Evolutionary conservation across 2,888 invertebrate species (phyloP).

Genomic region (Plebejus argus): DNA sequence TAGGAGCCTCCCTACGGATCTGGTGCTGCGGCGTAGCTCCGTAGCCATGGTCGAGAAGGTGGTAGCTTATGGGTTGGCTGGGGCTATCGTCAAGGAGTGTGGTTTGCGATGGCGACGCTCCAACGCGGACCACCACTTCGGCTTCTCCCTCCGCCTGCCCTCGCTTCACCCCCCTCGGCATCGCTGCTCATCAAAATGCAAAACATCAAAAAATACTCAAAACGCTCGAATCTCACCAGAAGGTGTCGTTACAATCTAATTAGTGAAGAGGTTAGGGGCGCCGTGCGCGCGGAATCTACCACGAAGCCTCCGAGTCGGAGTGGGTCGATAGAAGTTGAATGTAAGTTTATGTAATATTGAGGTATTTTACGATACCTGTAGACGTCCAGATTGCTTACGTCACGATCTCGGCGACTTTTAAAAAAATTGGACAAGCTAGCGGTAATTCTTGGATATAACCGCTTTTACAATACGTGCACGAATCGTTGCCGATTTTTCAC

Average conservation of each 20-base stretch:
- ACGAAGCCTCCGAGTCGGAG: conserved; percentile 71
- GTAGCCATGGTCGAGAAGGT: conserved; percentile 93
- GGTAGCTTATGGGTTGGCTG: conserved; percentile 83
- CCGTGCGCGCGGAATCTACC: conserved; percentile 76
- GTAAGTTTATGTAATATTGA: conserved; percentile 54
- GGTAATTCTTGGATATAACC: conserved; percentile 65
- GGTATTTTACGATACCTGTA: conserved; percentile 54
- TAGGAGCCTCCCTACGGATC: conserved; percentile 80
- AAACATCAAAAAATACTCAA: conserved; percentile 40
- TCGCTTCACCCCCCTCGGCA: conserved; percentile 83
- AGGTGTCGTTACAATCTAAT: conserved; percentile 66
- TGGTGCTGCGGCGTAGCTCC: conserved; percentile 89
- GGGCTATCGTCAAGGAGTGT: conserved; percentile 76
- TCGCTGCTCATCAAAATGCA: conserved; percentile 61
- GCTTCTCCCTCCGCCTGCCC: conserved; percentile 79
- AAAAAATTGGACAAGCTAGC: conserved; percentile 71
- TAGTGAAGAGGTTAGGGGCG: conserved; percentile 78
- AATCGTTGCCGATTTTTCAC: conserved; percentile 53
- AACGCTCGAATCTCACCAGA: conserved; percentile 34
- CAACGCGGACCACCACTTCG: conserved; percentile 74
- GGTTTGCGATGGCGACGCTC: conserved; percentile 79
- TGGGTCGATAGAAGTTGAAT: conserved; percentile 70
- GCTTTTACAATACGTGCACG: conserved; percentile 53
- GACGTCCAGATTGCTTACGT: conserved; percentile 69
- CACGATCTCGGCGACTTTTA: conserved; percentile 69